These are phyloP conservation scores for Sciaenops ocellatus DNA, from an alignment of 2,797 vertebrate genomes.

Conservation along the genomic window DNA sequence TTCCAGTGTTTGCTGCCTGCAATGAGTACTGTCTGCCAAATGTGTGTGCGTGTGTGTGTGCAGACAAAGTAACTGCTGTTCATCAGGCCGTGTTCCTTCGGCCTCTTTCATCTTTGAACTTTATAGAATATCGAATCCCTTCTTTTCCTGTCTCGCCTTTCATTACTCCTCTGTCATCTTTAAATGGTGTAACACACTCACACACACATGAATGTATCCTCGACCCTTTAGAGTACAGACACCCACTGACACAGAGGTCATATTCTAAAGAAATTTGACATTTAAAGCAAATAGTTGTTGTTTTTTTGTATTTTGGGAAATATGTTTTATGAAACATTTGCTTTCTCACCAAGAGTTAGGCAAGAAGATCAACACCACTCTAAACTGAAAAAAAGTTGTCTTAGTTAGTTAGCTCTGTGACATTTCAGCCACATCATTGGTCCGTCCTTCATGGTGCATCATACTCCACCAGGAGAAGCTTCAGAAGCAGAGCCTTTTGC, in stretches of 20 bases:
- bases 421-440: too few relatives aligned
- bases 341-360: background rate
- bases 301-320: too few relatives aligned
- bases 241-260: background rate
- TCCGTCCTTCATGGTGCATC: too few relatives aligned
- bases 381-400: background rate
- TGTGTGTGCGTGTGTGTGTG: slow-evolving; percentile 8
- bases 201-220: background rate
- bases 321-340: background rate
- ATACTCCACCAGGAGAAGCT: too few relatives aligned
- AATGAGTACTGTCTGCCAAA: slow-evolving; percentile 32
- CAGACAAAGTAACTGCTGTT: slow-evolving; percentile 12
- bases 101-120: slow-evolving; percentile 29
- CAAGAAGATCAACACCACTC: background rate
- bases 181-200: background rate
- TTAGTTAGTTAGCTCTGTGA: background rate
- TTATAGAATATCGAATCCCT: slow-evolving; percentile 7
- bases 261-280: background rate
- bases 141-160: slow-evolving; percentile 9
- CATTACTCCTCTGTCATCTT: slow-evolving; percentile 20
- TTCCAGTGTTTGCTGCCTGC: slow-evolving; percentile 37
- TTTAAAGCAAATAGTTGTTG: background rate
- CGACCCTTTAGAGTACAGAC: background rate
- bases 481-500: too few relatives aligned
- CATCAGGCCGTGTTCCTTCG: slow-evolving; percentile 3